Conservation (phyloP, 1,140 invertebrate genomes). For the Zaprionus ghesquierei region DNA sequence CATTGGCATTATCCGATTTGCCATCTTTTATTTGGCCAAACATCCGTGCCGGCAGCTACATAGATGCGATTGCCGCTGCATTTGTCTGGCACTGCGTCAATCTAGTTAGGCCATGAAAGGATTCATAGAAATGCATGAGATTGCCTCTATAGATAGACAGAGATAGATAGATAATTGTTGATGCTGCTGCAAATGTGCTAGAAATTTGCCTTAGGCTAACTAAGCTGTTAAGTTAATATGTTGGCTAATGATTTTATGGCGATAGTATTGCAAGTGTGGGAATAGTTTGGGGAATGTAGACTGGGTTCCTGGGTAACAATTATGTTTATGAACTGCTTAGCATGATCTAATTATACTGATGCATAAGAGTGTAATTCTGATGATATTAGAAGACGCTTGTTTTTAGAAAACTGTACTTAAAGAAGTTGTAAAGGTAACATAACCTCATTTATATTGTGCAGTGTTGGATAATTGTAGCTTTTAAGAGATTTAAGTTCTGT, state of each 20-base stretch:
- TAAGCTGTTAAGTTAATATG: background rate
- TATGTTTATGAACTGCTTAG: background rate
- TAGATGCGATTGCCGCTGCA: slow-evolving; percentile 29
- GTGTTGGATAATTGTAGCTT: background rate
- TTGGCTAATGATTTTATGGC: background rate
- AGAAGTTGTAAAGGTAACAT: background rate
- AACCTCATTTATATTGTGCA: background rate
- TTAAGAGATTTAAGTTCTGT: too few relatives aligned
- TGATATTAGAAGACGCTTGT: too few relatives aligned
- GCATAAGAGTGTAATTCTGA: too few relatives aligned
- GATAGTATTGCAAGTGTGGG: background rate
- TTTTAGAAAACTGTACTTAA: too few relatives aligned
- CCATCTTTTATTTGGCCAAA: slow-evolving; percentile 19
- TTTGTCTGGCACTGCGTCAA: slow-evolving; percentile 24
- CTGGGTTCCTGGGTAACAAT: background rate
- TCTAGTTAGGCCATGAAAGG: slow-evolving; percentile 32
- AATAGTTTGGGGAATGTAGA: background rate
- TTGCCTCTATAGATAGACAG: background rate
- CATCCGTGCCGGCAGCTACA: slow-evolving; percentile 30
- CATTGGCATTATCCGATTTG: slow-evolving; percentile 73
- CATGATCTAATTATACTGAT: background rate
- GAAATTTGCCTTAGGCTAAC: background rate
- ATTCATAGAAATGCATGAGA: slow-evolving; percentile 23
- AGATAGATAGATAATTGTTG: background rate
- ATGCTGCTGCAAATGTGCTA: background rate